Evolutionary conservation across 1,140 invertebrate genomes (phyloP).

Genomic region (Mylabris phalerata): DNA sequence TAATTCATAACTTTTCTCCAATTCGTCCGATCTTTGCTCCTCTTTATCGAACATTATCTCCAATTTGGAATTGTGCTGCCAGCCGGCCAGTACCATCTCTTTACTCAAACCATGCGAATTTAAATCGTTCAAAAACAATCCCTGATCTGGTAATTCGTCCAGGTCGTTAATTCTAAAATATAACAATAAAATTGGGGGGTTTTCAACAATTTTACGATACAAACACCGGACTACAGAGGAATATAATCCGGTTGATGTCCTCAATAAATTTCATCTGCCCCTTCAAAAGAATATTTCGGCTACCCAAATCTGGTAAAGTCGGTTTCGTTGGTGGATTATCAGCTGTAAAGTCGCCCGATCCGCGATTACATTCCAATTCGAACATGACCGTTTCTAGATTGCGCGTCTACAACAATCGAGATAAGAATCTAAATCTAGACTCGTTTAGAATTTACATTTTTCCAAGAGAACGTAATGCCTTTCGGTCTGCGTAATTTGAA

Average conservation of each 20-base stretch:
- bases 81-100: constrained; percentile 77
- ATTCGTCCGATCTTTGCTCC: constrained; percentile 63
- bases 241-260: constrained; percentile 71
- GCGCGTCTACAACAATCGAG: constrained; percentile 18
- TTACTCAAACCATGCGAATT: constrained; percentile 79
- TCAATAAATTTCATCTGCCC: constrained; percentile 78
- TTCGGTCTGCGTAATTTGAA: constrained; percentile 67
- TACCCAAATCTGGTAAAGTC: not conserved
- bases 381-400: constrained; percentile 36
- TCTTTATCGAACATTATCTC: constrained; percentile 77
- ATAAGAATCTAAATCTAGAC: not conserved
- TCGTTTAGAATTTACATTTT: constrained; percentile 47
- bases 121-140: constrained; percentile 75
- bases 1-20: constrained; percentile 64
- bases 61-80: constrained; percentile 79
- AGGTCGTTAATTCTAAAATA: constrained; percentile 69
- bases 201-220: constrained; percentile 32
- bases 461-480: constrained; percentile 68
- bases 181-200: not conserved
- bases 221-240: constrained; percentile 79
- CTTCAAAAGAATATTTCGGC: constrained; percentile 59
- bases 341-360: constrained; percentile 2
- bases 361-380: constrained; percentile 36
- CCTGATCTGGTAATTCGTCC: constrained; percentile 70
- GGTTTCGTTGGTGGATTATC: constrained; percentile 3